These are phyloP conservation scores for Drosophila willistoni DNA, from an alignment of 1,140 invertebrate genomes.

Conservation along the genomic window DNA sequence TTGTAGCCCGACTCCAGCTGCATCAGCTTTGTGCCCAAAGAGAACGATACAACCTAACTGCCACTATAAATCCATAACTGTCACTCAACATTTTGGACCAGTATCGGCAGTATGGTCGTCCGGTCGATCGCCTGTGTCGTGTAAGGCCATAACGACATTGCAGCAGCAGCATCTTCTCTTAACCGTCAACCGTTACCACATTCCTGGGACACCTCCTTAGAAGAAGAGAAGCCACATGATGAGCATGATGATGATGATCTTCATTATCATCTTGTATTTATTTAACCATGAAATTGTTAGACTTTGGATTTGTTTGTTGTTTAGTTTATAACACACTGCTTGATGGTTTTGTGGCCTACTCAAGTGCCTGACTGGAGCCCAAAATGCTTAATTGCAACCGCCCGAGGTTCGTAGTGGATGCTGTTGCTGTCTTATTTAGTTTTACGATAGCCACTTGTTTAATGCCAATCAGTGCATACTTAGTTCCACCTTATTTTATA, in stretches of 20 bases:
- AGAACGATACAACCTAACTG: constrained; percentile 49
- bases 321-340: not conserved
- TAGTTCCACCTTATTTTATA: constrained; percentile 49
- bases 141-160: constrained; percentile 70
- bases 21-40: constrained; percentile 40
- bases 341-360: constrained; percentile 31
- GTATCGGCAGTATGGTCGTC: constrained; percentile 62
- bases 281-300: constrained; percentile 62
- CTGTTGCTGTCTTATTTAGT: constrained; percentile 13
- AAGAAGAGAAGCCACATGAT: not conserved
- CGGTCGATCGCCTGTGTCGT: constrained; percentile 20
- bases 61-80: constrained; percentile 80
- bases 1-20: constrained; percentile 16
- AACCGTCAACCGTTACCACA: constrained; percentile 65
- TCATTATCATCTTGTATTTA: constrained; percentile 43
- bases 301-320: constrained; percentile 50
- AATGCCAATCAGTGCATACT: constrained; percentile 60
- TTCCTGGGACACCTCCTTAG: constrained; percentile 56
- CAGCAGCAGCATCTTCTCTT: constrained; percentile 9
- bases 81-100: constrained; percentile 73
- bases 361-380: constrained; percentile 25
- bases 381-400: constrained; percentile 42
- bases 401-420: not conserved
- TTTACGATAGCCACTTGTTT: constrained; percentile 54
- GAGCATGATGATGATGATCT: constrained; percentile 49